Base-by-base conservation (phyloP, 2,113 vertebrate genomes). In the Galbula dea region DNA sequence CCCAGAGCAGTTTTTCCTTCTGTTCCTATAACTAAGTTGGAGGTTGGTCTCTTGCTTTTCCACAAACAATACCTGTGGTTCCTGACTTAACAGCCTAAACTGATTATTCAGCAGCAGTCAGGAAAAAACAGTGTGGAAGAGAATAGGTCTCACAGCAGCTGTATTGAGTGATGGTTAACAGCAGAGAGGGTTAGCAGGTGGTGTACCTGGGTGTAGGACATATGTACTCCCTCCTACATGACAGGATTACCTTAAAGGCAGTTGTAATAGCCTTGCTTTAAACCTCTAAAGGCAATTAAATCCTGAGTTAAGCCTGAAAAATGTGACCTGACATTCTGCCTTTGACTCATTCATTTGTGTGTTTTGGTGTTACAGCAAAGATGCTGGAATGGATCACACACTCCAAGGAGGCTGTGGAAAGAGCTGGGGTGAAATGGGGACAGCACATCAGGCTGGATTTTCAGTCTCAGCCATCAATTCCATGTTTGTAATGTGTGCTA, bases 261-360 rank as follows among this genome's bases (percentile, higher is more conserved):
- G 41, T 71, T 92, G 77, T 81, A 81, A 68, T 79, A 88, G 52
- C 75, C 80, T 63, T 65, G 51, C 61, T 94, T n/a, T 92, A 93
- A 96, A 79, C 77, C 62, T 75, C 90, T 92, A 95, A 95, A 94
- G 90, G 81, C 90, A 90, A 90, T 96, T 94, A 96, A 95, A 93
- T 96, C 71, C 91, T 23, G 62, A 95, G 91, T 82, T 93, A 94
- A 95, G 77, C 86, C 91, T 90, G 89, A 86, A 84, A 79, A 89
- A 90, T 76, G 12, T 66, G 86, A 83, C 93, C 84, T 89, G 89
- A 90, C 83, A 12, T 87, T 68, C 65, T 86, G 73, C 61, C 86
- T 96, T 88, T 89, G 86, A 68, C 86, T 94, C 69, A 48, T 41
- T 8, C 2, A 0, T 27, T 93, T 77, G 49, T 83, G 86, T 34